Evolutionary conservation across 2,888 invertebrate genomes (phyloP).

Genomic region (Microchrysa polita): DNA sequence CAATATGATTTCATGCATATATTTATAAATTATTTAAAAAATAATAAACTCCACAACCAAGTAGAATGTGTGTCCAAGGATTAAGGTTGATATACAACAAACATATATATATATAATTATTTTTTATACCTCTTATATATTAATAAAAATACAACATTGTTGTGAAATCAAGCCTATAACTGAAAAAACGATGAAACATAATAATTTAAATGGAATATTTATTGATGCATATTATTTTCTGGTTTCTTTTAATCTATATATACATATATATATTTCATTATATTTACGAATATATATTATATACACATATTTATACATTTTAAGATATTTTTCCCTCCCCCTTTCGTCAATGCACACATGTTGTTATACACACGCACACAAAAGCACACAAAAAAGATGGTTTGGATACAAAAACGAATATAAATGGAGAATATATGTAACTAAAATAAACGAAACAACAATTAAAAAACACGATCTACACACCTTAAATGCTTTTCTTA

Average conservation of each 20-base stretch:
- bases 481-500: conserved; percentile 31
- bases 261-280: conserved; percentile 2
- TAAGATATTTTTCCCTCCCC: background rate
- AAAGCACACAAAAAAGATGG: too few species aligned
- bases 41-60: background rate
- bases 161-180: conserved; percentile 33
- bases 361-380: background rate
- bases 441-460: too few species aligned
- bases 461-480: conserved; percentile 22
- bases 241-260: conserved; percentile 16
- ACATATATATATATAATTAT: conserved; percentile 7
- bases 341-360: background rate
- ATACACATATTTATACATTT: background rate
- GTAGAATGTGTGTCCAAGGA: background rate
- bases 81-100: background rate
- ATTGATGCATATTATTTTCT: conserved; percentile 15
- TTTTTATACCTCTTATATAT: conserved; percentile 32
- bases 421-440: conserved; percentile 4
- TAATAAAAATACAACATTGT: background rate
- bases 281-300: conserved; percentile 1
- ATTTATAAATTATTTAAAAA: conserved; percentile 12
- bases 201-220: conserved; percentile 43
- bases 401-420: background rate
- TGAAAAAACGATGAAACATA: conserved; percentile 18
- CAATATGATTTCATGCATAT: conserved; percentile 32